Base-by-base conservation (phyloP, 1,140 invertebrate genomes). In the Babylonia areolata region DNA sequence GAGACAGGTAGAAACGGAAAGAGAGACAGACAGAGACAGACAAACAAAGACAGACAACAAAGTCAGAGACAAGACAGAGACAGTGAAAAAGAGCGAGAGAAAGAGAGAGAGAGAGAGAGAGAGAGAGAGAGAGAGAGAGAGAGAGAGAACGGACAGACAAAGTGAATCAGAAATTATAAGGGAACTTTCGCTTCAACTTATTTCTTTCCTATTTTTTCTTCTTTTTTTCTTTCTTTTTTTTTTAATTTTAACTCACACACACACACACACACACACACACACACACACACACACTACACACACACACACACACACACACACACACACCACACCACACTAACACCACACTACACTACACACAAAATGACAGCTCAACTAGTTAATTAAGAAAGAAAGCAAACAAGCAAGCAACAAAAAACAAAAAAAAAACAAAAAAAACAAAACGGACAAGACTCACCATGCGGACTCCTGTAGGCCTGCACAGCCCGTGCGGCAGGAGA, bases 381-480 rank as follows among this genome's bases (percentile, higher is more conserved):
- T n/a, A n/a, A n/a, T n/a, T n/a, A n/a, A n/a, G n/a, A n/a, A n/a
- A n/a, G n/a, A n/a, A n/a, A n/a, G n/a, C n/a, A n/a, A n/a, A n/a
- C n/a, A n/a, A n/a, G n/a, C n/a, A n/a, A n/a, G n/a, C n/a, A n/a
- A n/a, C n/a, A n/a, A 64, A 20, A 64, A 64, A 64, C 6, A 64
- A 64, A 6, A n/a, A 64, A 64, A 64, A 64, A 64, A 64, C 3
- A 64, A 64, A 64, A n/a, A 64, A 64, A 64, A n/a, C 6, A 64
- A 64, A 64, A 64, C 17, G 58, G n/a, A 64, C 58, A 20, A n/a
- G 23, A 84, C 90, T 87, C 89, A 91, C 91, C 90, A 81, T 91
- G 91, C 17, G 89, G 86, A 51, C 87, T 71, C 81, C 90, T 86
- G 84, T 91, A 91, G 11, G 88, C 79, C 28, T 89, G 89, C 87